Conservation (phyloP, 1,140 invertebrate species). For the Camponotus floridanus region DNA sequence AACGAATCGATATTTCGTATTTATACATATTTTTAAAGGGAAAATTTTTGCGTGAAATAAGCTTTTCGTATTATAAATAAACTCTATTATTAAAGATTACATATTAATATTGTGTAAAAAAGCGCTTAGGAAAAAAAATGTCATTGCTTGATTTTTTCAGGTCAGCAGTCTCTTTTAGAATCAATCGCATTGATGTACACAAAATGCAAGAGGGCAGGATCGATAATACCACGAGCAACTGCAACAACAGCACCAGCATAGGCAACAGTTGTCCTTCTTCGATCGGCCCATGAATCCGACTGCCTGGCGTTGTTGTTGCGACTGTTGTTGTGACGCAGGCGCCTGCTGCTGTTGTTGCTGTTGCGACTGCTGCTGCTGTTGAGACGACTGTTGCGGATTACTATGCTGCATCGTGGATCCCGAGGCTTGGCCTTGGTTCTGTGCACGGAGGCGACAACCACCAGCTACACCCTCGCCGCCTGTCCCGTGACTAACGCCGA, state of each 20-base stretch:
- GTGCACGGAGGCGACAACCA: slow-evolving; percentile 82
- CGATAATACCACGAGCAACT: slow-evolving; percentile 90
- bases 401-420: slow-evolving; percentile 78
- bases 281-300: slow-evolving; percentile 82
- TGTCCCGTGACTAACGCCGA: slow-evolving; percentile 84
- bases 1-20: neutral
- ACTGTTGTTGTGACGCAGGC: slow-evolving; percentile 66
- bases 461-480: slow-evolving; percentile 78
- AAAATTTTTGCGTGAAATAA: neutral
- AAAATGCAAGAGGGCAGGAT: slow-evolving; percentile 72
- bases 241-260: slow-evolving; percentile 91
- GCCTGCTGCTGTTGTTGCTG: slow-evolving; percentile 71
- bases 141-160: neutral
- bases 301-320: slow-evolving; percentile 76
- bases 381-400: slow-evolving; percentile 77
- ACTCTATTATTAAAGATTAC: neutral
- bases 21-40: neutral
- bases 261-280: slow-evolving; percentile 87
- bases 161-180: slow-evolving; percentile 10
- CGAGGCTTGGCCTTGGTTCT: slow-evolving; percentile 81
- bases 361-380: slow-evolving; percentile 73
- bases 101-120: neutral
- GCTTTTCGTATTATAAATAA: neutral
- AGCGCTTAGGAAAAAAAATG: neutral
- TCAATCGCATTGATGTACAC: slow-evolving; percentile 40